Evolutionary conservation across 2,113 vertebrate species (phyloP).

Genomic region (Pomatostomus ruficeps): DNA sequence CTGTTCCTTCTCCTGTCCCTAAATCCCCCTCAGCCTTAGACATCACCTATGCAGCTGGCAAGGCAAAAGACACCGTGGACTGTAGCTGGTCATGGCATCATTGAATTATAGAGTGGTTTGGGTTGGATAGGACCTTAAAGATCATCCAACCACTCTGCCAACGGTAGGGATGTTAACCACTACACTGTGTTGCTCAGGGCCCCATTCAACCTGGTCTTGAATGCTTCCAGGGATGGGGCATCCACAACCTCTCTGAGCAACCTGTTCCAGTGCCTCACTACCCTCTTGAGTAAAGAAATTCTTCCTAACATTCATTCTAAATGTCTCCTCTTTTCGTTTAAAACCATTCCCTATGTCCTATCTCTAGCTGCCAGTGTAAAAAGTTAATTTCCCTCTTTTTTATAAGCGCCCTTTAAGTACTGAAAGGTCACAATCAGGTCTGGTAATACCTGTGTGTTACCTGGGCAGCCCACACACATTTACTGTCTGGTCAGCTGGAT

Average conservation of each 20-base stretch:
- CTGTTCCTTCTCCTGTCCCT: neutral
- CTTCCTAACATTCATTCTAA: neutral
- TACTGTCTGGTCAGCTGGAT: neutral
- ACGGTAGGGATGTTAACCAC: neutral
- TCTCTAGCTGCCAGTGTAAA: neutral
- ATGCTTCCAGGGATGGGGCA: neutral
- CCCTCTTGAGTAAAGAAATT: neutral
- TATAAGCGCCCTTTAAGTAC: neutral
- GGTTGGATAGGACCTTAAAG: neutral
- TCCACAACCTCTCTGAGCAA: neutral
- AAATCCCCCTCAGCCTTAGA: neutral
- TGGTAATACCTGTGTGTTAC: neutral
- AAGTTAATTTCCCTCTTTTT: neutral
- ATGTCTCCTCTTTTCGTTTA: neutral
- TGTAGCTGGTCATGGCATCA: neutral
- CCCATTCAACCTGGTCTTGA: neutral
- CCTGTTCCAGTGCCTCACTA: neutral
- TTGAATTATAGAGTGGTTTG: neutral
- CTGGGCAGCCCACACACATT: neutral
- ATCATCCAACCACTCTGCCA: neutral
- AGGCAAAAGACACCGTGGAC: neutral
- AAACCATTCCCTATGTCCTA: neutral
- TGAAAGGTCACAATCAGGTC: neutral
- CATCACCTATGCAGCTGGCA: accelerated
- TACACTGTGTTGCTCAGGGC: neutral